A percentile compares a stretch with the other conserved stretches of the same genome.
phyloP scores from a whole-genome alignment of 2,888 invertebrate genomes.

The Poecilus cupreus region DNA sequence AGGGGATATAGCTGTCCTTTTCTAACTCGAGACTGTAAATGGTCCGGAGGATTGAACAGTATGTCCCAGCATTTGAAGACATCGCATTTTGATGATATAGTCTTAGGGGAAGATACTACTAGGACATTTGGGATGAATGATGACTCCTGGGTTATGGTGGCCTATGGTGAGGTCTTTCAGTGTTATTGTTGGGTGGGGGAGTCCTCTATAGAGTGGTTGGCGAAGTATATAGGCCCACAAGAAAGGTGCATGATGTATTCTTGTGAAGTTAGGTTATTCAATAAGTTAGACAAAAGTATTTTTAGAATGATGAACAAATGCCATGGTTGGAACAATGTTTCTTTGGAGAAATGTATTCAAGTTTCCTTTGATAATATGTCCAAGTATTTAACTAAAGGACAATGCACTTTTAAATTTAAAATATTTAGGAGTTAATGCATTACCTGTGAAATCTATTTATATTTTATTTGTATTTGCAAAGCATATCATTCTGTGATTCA shows the following conservation, averaged over 20 bases:
- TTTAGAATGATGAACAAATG: conserved; percentile 10
- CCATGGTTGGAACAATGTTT: conserved; percentile 46
- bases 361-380: background rate
- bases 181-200: conserved; percentile 44
- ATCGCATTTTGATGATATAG: background rate
- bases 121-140: conserved; percentile 13
- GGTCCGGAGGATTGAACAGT: conserved; percentile 3
- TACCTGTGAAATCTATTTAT: background rate
- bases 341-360: conserved; percentile 36
- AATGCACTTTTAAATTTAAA: conserved; percentile 21
- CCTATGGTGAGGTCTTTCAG: conserved; percentile 34
- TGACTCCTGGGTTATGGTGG: conserved; percentile 35
- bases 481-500: background rate
- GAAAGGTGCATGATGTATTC: background rate
- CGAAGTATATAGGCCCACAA: conserved; percentile 46
- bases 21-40: conserved; percentile 22
- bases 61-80: conserved; percentile 19
- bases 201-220: conserved; percentile 33
- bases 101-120: background rate
- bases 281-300: background rate
- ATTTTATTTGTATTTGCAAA: background rate
- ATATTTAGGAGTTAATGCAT: background rate
- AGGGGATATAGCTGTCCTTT: conserved; percentile 46
- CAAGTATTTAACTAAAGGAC: conserved; percentile 4
- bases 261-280: conserved; percentile 38